Evolutionary conservation across 35 echinoderm and acorn worm species (phyloP), one percentile per base, ranked within the genome.

Genomic region (Acanthaster planci): DNA sequence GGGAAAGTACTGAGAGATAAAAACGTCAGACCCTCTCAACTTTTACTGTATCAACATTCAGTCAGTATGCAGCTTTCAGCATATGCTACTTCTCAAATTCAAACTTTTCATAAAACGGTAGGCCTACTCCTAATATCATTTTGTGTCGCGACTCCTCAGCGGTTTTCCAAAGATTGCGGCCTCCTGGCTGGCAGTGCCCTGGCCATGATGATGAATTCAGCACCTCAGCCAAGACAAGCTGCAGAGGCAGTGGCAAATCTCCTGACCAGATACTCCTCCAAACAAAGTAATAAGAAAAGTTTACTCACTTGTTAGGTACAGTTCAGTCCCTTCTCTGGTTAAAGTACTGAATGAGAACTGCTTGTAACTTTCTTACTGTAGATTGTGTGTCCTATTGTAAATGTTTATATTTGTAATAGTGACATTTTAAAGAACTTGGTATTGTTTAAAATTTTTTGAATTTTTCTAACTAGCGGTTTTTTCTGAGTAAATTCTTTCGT

Each of bases 141-240:
- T 47, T 47, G 42, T 47, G n/a, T n/a, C n/a, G n/a, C 42, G 4
- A 47, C 12, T 64, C 21, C 0, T 38, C 44, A 89, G 78, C 80
- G 79, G 56, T 89, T 89, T 78, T 89, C 87, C 67, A 89, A 81
- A 59, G 87, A 89, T 18, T 83, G 67, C 77, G 67, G 79, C 77
- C 42, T 83, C 8, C 83, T 84, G 79, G 77, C 80, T 83, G 79
- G 87, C 6, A 37, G 87, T 77, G 42, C 87, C 60, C 37, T 89
- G 7, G 87, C 79, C 19, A 83, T 89, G 87, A 60, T 89, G 52
- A 29, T 89, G 79, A 89, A 89, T 58, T 83, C 87, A 7, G 53
- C 87, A 52, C 34, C 80, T 16, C 40, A 55, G 8, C 56, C 80
- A 39, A 84, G 57, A 44, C 26, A 83, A 76, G 80, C 80, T 19